Evolutionary conservation across 2,888 invertebrate genomes (phyloP).

Genomic region (Pammene aurita): DNA sequence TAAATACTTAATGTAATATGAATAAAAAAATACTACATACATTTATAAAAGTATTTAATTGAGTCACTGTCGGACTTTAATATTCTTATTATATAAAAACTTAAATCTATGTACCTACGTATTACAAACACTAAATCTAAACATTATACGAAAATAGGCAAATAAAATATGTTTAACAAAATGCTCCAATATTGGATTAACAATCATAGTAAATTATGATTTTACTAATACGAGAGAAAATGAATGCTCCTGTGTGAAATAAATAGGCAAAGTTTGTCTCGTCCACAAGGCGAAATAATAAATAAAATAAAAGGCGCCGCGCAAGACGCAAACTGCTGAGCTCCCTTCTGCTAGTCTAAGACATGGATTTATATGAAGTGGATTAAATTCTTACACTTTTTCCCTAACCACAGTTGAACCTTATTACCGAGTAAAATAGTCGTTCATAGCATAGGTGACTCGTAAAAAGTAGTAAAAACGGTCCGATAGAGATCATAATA

Average conservation of each 20-base stretch:
- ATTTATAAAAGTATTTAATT: conserved; percentile 31
- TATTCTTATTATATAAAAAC: conserved; percentile 19
- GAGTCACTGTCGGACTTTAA: conserved; percentile 30
- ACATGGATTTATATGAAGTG: too few species aligned
- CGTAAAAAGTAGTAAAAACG: too few species aligned
- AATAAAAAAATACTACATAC: not conserved
- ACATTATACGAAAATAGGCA: conserved; percentile 5
- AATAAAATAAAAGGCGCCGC: conserved; percentile 15
- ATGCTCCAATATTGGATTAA: not conserved
- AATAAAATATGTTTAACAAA: not conserved
- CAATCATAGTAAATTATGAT: too few species aligned
- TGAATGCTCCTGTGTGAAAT: conserved; percentile 2
- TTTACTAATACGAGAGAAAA: not conserved
- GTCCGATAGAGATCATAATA: too few species aligned
- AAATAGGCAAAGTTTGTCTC: not conserved
- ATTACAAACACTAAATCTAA: conserved; percentile 1
- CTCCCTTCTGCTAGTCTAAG: too few species aligned
- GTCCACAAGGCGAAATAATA: not conserved
- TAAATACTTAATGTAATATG: not conserved
- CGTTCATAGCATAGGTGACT: too few species aligned
- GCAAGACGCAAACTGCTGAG: too few species aligned
- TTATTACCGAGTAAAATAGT: too few species aligned
- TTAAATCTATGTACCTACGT: not conserved
- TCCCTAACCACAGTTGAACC: too few species aligned
- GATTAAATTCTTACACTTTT: too few species aligned